Conservation (phyloP, 1,140 invertebrate genomes). For the Pemphigus obesinymphae region DNA sequence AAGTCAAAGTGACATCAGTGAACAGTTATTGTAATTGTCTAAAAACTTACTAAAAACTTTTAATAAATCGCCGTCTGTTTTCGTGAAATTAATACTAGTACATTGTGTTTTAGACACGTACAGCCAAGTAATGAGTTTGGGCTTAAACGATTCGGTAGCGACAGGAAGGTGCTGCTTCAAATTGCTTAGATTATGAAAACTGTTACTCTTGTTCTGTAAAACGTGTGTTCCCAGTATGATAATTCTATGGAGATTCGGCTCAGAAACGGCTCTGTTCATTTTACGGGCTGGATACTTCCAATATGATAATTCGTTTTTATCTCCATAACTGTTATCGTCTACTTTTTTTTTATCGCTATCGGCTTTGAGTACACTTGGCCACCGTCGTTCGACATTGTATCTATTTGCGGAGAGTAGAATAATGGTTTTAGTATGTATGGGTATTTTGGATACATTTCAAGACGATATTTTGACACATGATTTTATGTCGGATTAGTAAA, state of each 20-base stretch:
- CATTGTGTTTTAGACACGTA: conserved; percentile 12
- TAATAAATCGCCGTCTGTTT: not conserved
- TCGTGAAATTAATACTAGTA: not conserved
- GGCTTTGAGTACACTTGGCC: not conserved
- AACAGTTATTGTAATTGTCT: not conserved
- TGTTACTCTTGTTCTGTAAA: not conserved
- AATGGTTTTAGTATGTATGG: no score
- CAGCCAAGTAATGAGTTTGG: not conserved
- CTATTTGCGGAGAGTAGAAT: not conserved
- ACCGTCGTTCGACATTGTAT: not conserved
- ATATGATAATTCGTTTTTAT: not conserved
- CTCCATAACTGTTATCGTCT: not conserved
- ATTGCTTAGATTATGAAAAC: conserved; percentile 1
- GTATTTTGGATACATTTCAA: no score
- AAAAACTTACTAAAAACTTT: not conserved
- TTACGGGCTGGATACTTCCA: not conserved
- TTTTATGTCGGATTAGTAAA: no score
- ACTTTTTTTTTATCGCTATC: not conserved
- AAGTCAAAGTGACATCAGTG: no score
- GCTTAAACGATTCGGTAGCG: not conserved
- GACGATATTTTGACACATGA: no score
- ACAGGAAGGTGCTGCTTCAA: not conserved
- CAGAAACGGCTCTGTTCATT: not conserved
- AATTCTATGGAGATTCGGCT: conserved; percentile 1
- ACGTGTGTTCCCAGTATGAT: not conserved